A percentile compares a stretch with the other conserved stretches of the same genome.
Evolutionary conservation across 2,113 vertebrate species (phyloP).

Genomic region (Stegostoma tigrinum): DNA sequence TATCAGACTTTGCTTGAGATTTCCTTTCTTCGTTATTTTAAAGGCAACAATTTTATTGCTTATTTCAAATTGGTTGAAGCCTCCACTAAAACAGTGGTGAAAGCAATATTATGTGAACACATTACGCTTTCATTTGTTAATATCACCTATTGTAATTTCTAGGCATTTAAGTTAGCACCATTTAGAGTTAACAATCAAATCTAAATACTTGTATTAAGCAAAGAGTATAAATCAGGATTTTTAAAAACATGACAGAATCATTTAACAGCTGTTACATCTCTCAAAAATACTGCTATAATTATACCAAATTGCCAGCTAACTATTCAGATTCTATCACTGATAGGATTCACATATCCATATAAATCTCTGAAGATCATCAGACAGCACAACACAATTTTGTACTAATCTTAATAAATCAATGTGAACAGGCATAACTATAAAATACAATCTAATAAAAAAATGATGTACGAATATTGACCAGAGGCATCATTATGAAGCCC

Average conservation of each 20-base stretch:
- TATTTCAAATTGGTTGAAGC: constrained; percentile 25
- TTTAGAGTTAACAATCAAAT: constrained; percentile 26
- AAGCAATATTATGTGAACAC: background rate
- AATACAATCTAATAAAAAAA: constrained; percentile 30
- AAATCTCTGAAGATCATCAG: constrained; percentile 33
- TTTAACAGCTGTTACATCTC: constrained; percentile 18
- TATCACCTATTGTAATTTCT: background rate
- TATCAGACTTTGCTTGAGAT: background rate
- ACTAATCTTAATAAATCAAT: constrained; percentile 35
- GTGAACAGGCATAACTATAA: constrained; percentile 30
- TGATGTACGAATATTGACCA: constrained; percentile 22
- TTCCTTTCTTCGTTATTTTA: background rate
- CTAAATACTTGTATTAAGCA: constrained; percentile 9
- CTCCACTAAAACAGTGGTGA: background rate
- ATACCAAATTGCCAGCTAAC: constrained; percentile 31
- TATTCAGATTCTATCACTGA: constrained; percentile 14
- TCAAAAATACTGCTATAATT: constrained; percentile 32
- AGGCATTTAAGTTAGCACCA: constrained; percentile 15
- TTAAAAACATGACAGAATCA: constrained; percentile 18
- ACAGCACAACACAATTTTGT: constrained; percentile 23
- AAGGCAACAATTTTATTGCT: background rate
- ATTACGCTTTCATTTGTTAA: background rate
- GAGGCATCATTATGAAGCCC: background rate
- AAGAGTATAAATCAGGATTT: constrained; percentile 4
- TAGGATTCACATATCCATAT: background rate